Base-by-base conservation (phyloP, 92 coral and sea anemone species). In the Zoanthus solanderi region DNA sequence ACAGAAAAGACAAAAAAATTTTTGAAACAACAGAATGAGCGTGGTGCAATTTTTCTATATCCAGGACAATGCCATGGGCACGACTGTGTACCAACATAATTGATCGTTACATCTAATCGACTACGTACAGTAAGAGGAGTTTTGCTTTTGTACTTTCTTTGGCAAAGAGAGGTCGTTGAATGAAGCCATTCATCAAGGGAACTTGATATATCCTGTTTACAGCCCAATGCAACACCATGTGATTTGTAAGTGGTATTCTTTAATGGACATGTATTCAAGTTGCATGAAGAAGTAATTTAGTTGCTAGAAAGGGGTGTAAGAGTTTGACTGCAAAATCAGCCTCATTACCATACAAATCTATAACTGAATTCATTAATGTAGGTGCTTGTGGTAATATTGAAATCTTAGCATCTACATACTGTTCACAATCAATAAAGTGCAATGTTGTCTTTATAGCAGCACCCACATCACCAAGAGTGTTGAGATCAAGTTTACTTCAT, bases 311-410 rank as follows among this genome's bases (percentile, higher is more conserved):
- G 18, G 89, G 54, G 47, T 42, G 67, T 44, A 90, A 86, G 30
- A 78, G 13, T 42, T 71, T 77, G 47, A 86, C 72, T 45, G 8
- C 53, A 56, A 85, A 90, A 76, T 90, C 90, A 52, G 93, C 90
- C 54, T 86, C 93, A 90, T 90, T 90, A 75, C 93, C 93, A 86
- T 85, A 90, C 14, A 73, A 52, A 87, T 90, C 90, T 28, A 90
- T 48, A 52, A 79, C 83, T 32, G 78, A 86, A 44, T 54, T 11
- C 17, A 12, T 83, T n/a, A 76, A 32, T 17, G 30, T n/a, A 75
- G 79, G 84, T 29, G 53, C 46, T 31, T 44, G 29, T 44, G 78
- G 84, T 63, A 86, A 60, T 76, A 76, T 16, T 45, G 76, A 57
- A 42, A 76, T 16, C 60, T 86, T 86, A 23, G 89, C 89, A 86